Percentiles rank a stretch among this genome's conserved stretches.
Conservation (phyloP, 2,797 vertebrate species). For the Gallinago nigripennis region DNA sequence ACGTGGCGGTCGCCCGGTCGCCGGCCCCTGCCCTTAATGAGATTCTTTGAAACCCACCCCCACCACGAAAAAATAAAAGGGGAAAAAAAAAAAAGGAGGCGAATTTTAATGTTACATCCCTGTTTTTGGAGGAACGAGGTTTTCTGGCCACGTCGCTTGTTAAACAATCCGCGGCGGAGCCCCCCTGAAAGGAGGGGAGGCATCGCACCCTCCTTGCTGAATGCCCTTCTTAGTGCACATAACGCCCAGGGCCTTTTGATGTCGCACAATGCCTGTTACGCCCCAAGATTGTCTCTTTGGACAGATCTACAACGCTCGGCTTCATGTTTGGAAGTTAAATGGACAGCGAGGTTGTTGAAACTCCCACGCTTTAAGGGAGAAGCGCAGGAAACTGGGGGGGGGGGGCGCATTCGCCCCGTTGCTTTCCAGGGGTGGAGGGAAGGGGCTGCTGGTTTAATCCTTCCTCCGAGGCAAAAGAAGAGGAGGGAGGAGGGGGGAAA, state of each 20-base stretch:
- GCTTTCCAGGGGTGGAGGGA: slow-evolving; percentile 23
- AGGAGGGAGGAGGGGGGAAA: not conserved
- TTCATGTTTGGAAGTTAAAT: slow-evolving; percentile 80
- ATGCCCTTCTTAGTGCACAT: slow-evolving; percentile 67
- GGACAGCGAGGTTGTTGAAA: slow-evolving; percentile 74
- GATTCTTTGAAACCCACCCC: slow-evolving; percentile 32
- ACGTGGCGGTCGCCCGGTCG: not conserved
- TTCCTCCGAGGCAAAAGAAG: not conserved
- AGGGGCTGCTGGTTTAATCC: slow-evolving; percentile 8
- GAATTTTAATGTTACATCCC: slow-evolving; percentile 65
- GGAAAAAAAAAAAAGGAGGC: not conserved
- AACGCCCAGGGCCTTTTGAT: slow-evolving; percentile 78
- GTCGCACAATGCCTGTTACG: slow-evolving; percentile 76
- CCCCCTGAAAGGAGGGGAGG: slow-evolving; percentile 56
- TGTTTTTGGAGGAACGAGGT: slow-evolving; percentile 46
- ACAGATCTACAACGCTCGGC: slow-evolving; percentile 80
- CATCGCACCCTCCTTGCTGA: slow-evolving; percentile 74
- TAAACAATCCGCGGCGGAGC: slow-evolving; percentile 69
- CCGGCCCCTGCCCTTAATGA: slow-evolving; percentile 9
- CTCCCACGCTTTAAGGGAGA: slow-evolving; percentile 73
- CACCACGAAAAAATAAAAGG: not conserved
- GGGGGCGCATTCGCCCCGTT: not conserved
- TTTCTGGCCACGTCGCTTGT: slow-evolving; percentile 64
- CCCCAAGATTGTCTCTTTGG: slow-evolving; percentile 83
- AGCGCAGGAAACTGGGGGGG: slow-evolving; percentile 3